Conservation (phyloP, 2,888 invertebrate genomes). For the Eristalis pertinax region DNA sequence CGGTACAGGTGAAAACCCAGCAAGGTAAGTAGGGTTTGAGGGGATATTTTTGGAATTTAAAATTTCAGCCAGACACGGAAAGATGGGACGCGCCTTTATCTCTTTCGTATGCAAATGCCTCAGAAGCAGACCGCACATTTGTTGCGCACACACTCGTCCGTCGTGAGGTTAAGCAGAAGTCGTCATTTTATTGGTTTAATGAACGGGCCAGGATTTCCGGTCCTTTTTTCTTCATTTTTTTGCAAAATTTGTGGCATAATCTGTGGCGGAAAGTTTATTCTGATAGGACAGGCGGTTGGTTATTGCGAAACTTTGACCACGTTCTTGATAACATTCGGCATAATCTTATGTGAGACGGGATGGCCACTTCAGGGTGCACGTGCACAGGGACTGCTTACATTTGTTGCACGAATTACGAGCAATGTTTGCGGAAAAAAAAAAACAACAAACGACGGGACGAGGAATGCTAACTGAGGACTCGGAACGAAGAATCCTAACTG, state of each 20-base stretch:
- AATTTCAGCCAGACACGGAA: conserved; percentile 3
- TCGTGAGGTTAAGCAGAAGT: not conserved
- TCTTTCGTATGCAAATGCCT: conserved; percentile 44
- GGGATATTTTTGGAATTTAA: conserved; percentile 6
- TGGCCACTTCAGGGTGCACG: not conserved
- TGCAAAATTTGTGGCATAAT: conserved; percentile 38
- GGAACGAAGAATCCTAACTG: too few species aligned
- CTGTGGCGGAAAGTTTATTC: conserved; percentile 26
- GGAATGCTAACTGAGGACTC: too few species aligned
- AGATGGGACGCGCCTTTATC: conserved; percentile 10
- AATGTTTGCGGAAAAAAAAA: too few species aligned
- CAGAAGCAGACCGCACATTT: not conserved
- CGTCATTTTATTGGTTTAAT: conserved; percentile 9
- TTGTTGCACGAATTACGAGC: too few species aligned
- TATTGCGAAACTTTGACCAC: conserved; percentile 42
- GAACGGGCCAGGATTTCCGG: not conserved
- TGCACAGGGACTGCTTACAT: not conserved
- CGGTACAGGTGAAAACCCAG: conserved; percentile 99
- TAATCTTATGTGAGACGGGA: not conserved
- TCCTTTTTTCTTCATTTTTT: not conserved
- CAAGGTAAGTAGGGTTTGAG: conserved; percentile 85
- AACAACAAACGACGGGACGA: too few species aligned
- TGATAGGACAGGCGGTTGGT: conserved; percentile 17
- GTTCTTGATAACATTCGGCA: conserved; percentile 18
- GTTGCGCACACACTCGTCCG: too few species aligned